Conservation (phyloP, 2,797 vertebrate genomes). For the Enteromius argenteus region DNA sequence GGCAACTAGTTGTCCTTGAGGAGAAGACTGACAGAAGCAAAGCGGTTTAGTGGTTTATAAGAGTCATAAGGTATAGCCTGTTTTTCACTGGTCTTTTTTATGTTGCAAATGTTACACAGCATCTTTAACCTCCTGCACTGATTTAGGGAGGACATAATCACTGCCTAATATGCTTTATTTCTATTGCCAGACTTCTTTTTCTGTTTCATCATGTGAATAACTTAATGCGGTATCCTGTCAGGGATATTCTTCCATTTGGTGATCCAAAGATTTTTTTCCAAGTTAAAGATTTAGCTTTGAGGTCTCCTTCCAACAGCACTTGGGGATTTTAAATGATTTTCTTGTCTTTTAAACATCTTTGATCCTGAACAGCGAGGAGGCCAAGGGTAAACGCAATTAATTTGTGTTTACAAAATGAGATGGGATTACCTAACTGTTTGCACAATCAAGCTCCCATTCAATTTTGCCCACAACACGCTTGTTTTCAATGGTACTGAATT, state of each 20-base stretch:
- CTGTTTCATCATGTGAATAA: constrained; percentile 34
- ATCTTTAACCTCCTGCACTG: neutral
- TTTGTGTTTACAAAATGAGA: constrained; percentile 29
- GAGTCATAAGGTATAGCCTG: constrained; percentile 6
- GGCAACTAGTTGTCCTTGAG: constrained; percentile 64
- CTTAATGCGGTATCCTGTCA: constrained; percentile 33
- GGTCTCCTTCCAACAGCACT: neutral
- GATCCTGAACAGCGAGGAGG: neutral
- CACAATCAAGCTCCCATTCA: constrained; percentile 11
- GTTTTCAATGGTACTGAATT: constrained; percentile 2
- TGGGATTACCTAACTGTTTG: neutral
- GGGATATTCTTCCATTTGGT: constrained; percentile 43
- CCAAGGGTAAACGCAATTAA: constrained; percentile 5
- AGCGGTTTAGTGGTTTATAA: constrained; percentile 42
- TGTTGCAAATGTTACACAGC: constrained; percentile 24
- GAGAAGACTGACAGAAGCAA: constrained; percentile 54
- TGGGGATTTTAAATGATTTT: constrained; percentile 4
- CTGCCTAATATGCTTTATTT: constrained; percentile 35
- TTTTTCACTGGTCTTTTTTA: constrained; percentile 23
- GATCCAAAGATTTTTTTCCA: constrained; percentile 37
- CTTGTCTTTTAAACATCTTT: constrained; percentile 24
- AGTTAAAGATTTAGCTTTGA: neutral
- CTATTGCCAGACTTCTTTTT: constrained; percentile 23
- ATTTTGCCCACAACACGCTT: neutral
- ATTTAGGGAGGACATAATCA: constrained; percentile 39